Conservation (phyloP, 2,797 vertebrate species). For the Lepus oiostolus region DNA sequence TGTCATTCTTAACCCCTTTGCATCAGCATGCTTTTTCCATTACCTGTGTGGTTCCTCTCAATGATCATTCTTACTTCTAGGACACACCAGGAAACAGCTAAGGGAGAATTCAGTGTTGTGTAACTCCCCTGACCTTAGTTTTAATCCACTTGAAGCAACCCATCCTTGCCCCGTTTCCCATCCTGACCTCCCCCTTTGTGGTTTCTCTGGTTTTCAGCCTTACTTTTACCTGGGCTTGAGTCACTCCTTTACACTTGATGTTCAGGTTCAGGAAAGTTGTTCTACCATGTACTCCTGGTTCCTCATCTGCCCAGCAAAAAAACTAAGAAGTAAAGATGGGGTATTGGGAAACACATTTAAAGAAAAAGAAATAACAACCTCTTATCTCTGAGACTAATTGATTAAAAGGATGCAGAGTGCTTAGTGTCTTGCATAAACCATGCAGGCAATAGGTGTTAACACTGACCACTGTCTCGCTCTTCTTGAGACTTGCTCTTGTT, state of each 20-base stretch:
- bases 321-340: not conserved
- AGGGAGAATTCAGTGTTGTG: not conserved
- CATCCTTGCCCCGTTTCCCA: not conserved
- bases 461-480: not conserved
- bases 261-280: conserved; percentile 63
- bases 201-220: conserved; percentile 63
- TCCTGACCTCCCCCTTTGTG: not conserved
- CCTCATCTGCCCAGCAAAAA: not conserved
- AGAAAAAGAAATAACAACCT: not conserved
- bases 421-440: not conserved
- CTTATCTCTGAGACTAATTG: not conserved
- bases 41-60: not conserved
- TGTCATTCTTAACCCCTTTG: not conserved
- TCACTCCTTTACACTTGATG: conserved; percentile 66
- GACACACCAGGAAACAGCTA: not conserved
- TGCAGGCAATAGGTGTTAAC: not conserved
- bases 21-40: not conserved
- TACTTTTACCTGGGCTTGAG: conserved; percentile 16
- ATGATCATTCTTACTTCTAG: not conserved
- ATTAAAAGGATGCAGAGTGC: not conserved
- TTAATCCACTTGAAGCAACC: not conserved
- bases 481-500: not conserved
- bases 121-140: not conserved
- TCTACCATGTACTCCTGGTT: not conserved
- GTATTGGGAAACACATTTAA: not conserved